These are phyloP conservation scores for Drosophila tani DNA, from an alignment of 1,140 invertebrate genomes.

Conservation along the genomic window DNA sequence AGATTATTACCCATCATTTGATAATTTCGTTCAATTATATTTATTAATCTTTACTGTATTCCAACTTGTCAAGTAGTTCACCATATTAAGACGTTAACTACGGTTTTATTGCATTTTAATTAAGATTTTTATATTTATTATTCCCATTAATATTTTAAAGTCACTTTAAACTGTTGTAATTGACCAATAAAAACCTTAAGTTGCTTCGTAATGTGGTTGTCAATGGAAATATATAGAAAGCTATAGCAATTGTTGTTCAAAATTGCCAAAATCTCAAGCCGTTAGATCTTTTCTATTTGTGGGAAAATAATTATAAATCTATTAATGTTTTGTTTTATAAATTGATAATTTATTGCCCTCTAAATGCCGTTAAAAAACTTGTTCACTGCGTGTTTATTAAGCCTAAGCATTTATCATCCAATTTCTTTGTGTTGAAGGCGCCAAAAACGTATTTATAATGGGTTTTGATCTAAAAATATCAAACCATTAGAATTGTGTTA, in stretches of 20 bases:
- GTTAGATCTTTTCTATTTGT: neutral
- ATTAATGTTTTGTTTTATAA: neutral
- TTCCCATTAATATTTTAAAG: conserved; percentile 8
- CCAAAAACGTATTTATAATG: neutral
- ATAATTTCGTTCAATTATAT: neutral
- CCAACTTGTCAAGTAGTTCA: neutral
- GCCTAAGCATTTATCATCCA: neutral
- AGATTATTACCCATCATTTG: neutral
- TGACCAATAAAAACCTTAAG: neutral
- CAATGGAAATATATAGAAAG: neutral
- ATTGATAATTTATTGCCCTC: neutral
- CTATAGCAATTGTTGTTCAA: neutral
- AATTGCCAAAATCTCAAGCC: too few relatives aligned
- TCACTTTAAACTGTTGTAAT: conserved; percentile 9
- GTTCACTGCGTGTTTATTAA: conserved; percentile 7
- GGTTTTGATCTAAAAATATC: conserved; percentile 10
- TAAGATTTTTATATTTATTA: neutral
- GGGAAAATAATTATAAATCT: neutral
- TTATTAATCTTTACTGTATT: neutral
- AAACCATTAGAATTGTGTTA: neutral
- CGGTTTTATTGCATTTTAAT: neutral
- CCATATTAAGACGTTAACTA: conserved; percentile 1
- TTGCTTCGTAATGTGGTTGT: neutral
- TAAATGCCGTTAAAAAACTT: conserved; percentile 1
- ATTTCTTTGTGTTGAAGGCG: conserved; percentile 1